Base-by-base conservation (phyloP, 1,140 invertebrate species). In the Reticulitermes speratus region DNA sequence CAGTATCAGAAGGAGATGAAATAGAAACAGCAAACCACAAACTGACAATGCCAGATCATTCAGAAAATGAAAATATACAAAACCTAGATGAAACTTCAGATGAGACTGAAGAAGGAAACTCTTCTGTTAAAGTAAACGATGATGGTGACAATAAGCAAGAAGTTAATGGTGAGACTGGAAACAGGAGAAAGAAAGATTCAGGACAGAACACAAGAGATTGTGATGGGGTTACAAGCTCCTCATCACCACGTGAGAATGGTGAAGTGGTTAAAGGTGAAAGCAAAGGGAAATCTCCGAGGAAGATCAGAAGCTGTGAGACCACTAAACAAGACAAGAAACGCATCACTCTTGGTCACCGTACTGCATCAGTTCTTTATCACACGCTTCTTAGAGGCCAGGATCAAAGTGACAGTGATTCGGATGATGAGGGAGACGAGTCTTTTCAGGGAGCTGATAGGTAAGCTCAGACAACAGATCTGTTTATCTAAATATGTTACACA, bases 341-440 rank as follows among this genome's bases (percentile, higher is more conserved):
- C 23, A 44, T 75, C 23, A 12, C 25, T 8, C 30, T 84, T 25
- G 82, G 83, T 30, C 75, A 25, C 23, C 48, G 45, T 44, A 87
- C 86, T 25, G 88, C 88, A 14, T 87, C 87, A 21, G 87, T 86
- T 44, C 86, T 90, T n/a, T 90, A 90, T 69, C 88, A 87, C 83
- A 88, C 88, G 59, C 87, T 91, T n/a, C 86, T 89, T 44, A 90
- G 90, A 9, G 90, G 91, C 75, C 91, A 90, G 44, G 92, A 93
- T 52, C 93, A 94, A 44, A 92, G 93, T 25, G 93, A 92, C 87
- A 93, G 93, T 87, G 92, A 93, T 86, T 89, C 85, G 87, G 90
- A 90, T 85, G 90, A 90, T 21, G 91, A 92, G 38, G 90, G 89
- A 44, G 92, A 93, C 52, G 90, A 92, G 87, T 90, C 89, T 44